Base-by-base conservation (phyloP, 2,888 invertebrate species). In the Calameuta idolon region DNA sequence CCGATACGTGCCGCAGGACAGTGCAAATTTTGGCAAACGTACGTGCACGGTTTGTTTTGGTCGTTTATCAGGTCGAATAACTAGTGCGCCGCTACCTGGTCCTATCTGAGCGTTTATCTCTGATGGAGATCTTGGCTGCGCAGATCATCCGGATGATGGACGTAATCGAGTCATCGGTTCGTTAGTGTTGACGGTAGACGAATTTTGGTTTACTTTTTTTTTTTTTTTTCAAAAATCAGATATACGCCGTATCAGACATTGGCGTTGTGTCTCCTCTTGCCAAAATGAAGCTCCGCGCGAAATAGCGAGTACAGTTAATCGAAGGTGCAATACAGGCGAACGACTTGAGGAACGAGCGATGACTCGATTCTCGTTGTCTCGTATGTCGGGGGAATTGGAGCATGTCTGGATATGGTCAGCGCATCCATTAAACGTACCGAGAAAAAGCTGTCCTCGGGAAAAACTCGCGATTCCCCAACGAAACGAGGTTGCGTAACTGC, bases 1-100 rank as follows among this genome's bases (percentile, higher is more conserved):
- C 79, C 88, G 89, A 84, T 89, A 89, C 84, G 89, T 89, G 74
- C 81, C 86, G 30, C 87, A 87, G 83, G 89, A 89, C 79, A 84
- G 83, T 37, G 83, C 80, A 73, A 85, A 87, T 82, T 87, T 84
- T 82, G 84, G 84, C 79, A 86, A 84, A 83, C 86, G 89, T 89
- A 89, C 73, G 88, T 87, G 77, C 35, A 30, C 71, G 34, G 34
- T 55, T 55, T 55, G 55, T 55, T 55, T 9, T 55, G 23, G 55
- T 23, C 2, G 23, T 55, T 23, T 15, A 9, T 55, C 1, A 55
- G 23, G 55, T 23, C 23, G 23, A 15, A 4, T 4, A 15, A 23
- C 23, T 5, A 9, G 55, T 23, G 55, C 9, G 40, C 1, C 4
- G 4, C 9, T 55, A 55, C 9, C 55, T 23, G 1, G 23, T 9